phyloP scores from a whole-genome alignment of 92 coral and sea anemone genomes.

The Siderastrea radians region DNA sequence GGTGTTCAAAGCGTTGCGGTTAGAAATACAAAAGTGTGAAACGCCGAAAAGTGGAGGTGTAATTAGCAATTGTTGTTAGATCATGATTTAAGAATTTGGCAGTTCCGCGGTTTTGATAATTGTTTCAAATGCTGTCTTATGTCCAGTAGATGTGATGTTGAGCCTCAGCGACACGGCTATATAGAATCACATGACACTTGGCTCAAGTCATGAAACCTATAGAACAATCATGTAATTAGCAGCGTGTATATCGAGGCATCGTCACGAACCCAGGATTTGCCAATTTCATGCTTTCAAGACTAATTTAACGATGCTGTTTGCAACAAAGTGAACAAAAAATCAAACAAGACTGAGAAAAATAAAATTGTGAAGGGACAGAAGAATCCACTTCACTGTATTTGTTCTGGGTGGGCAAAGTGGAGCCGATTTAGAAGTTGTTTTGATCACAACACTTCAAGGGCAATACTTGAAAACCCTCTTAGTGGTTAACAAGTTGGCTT shows the following conservation, averaged over 20 bases:
- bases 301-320: not conserved
- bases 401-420: slow-evolving; percentile 3
- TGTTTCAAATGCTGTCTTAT: not conserved
- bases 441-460: slow-evolving; percentile 49
- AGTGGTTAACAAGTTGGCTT: slow-evolving; percentile 15
- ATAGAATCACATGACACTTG: slow-evolving; percentile 41
- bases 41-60: not conserved
- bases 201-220: slow-evolving; percentile 27
- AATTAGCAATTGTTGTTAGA: not conserved
- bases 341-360: not conserved
- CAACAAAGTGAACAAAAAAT: not conserved
- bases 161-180: slow-evolving; percentile 10
- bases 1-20: not conserved
- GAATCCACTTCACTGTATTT: slow-evolving; percentile 23
- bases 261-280: slow-evolving; percentile 21
- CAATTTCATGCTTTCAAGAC: not conserved
- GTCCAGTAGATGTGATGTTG: slow-evolving; percentile 5
- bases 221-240: slow-evolving; percentile 21
- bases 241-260: not conserved
- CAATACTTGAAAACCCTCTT: slow-evolving; percentile 47
- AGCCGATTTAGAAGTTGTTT: slow-evolving; percentile 35
- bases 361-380: not conserved
- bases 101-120: not conserved
- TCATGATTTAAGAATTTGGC: slow-evolving; percentile 20
- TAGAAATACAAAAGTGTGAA: not conserved